Conservation (phyloP, 2,888 invertebrate genomes). For the Pemphredon lugubris region DNA sequence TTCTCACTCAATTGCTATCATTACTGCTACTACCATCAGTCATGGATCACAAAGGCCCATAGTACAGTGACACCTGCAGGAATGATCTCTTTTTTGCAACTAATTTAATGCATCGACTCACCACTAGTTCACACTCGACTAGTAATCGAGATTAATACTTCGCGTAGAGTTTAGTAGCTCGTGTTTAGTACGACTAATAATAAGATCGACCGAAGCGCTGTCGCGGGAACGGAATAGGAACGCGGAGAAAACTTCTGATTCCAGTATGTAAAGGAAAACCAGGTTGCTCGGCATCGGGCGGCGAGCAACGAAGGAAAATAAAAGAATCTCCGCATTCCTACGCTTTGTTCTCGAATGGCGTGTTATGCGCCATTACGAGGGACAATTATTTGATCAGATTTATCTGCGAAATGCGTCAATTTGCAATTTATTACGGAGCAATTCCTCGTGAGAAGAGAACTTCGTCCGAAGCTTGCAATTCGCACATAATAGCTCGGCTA, state of each 20-base stretch:
- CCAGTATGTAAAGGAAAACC: no score
- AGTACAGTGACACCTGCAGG: constrained; percentile 54
- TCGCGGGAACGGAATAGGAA: not conserved
- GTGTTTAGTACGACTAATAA: not conserved
- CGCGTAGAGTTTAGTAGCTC: constrained; percentile 19
- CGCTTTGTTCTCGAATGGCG: no score
- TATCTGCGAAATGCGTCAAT: constrained; percentile 1
- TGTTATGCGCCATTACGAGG: no score
- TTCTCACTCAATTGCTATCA: constrained; percentile 35
- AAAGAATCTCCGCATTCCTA: no score
- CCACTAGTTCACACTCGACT: constrained; percentile 21
- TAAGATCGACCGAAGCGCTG: not conserved
- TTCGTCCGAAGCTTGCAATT: no score
- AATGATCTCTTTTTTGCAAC: constrained; percentile 48
- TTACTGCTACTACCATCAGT: constrained; percentile 56
- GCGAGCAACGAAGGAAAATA: no score
- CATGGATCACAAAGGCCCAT: constrained; percentile 63
- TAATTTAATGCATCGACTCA: constrained; percentile 40
- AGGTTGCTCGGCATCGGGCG: no score
- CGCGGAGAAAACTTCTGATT: no score
- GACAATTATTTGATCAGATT: not conserved
- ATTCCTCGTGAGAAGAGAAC: not conserved
- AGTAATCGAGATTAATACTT: constrained; percentile 8
- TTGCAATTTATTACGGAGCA: not conserved
- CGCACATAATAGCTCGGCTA: no score